Percentiles rank a stretch among this genome's conserved stretches.
Conservation (phyloP, 2,113 vertebrate genomes). For the Callocephalon fimbriatum region DNA sequence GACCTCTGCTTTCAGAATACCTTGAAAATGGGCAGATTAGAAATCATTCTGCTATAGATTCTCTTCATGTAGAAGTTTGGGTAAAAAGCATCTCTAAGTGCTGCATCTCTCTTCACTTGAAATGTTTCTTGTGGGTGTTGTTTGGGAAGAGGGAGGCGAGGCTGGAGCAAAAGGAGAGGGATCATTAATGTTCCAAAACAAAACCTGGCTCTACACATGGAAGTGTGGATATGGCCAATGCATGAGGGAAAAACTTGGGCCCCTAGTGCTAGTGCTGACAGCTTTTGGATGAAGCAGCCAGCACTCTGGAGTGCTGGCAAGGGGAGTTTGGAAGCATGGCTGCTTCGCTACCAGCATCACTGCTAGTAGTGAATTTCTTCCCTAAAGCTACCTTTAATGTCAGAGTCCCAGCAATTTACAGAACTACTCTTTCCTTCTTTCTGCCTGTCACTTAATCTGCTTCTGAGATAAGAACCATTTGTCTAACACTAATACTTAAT, state of each 20-base stretch:
- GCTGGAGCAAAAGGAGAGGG: background rate
- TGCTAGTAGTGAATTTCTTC: background rate
- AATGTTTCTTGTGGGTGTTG: background rate
- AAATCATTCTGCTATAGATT: background rate
- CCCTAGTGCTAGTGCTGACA: background rate
- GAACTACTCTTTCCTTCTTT: constrained; percentile 61
- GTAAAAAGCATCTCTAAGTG: background rate
- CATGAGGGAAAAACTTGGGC: background rate
- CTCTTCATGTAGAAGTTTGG: background rate
- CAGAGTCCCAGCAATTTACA: constrained; percentile 68
- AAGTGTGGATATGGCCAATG: background rate
- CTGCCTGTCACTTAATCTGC: constrained; percentile 70
- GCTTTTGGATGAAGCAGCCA: background rate
- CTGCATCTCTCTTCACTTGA: constrained; percentile 24
- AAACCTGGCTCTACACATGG: background rate
- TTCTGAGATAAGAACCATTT: constrained; percentile 84
- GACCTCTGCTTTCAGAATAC: constrained; percentile 26
- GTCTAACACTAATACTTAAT: constrained; percentile 80
- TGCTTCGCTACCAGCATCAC: background rate
- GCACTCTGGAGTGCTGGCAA: background rate
- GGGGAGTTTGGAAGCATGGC: background rate
- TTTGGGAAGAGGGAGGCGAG: background rate
- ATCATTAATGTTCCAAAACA: background rate
- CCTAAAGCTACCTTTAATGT: background rate
- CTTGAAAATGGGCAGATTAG: background rate